These are phyloP conservation scores for Aporrectodea caliginosa DNA, from an alignment of 1,140 invertebrate species.

Conservation along the genomic window DNA sequence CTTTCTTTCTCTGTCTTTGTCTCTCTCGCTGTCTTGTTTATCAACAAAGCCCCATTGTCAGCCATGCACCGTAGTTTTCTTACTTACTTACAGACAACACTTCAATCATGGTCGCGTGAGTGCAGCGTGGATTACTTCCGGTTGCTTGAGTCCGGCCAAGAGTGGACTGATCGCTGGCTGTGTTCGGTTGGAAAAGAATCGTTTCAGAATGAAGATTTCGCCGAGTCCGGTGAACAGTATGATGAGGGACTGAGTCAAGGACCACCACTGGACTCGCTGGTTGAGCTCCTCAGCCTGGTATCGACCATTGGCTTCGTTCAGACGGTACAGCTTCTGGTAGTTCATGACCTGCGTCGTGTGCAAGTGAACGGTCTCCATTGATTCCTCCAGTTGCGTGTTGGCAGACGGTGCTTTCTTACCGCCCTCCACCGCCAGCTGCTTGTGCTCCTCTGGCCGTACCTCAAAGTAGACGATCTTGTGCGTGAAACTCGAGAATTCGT, in stretches of 20 bases:
- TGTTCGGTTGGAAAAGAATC: slow-evolving; percentile 78
- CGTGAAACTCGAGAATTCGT: slow-evolving; percentile 97
- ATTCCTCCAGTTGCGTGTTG: slow-evolving; percentile 69
- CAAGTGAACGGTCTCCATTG: slow-evolving; percentile 83
- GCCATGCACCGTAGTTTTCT: too few relatives aligned
- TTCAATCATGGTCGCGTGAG: background rate
- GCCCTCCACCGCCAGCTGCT: slow-evolving; percentile 64
- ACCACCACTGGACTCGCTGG: slow-evolving; percentile 86
- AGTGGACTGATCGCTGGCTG: background rate
- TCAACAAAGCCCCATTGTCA: too few relatives aligned
- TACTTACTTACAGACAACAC: too few relatives aligned
- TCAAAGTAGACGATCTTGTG: slow-evolving; percentile 99
- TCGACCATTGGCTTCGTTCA: slow-evolving; percentile 86
- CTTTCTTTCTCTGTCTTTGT: too few relatives aligned
- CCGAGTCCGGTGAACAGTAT: slow-evolving; percentile 78
- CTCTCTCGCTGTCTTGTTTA: too few relatives aligned
- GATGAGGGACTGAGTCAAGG: slow-evolving; percentile 77
- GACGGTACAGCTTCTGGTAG: slow-evolving; percentile 89
- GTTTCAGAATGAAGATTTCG: slow-evolving; percentile 85
- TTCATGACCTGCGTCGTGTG: slow-evolving; percentile 69
- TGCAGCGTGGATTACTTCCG: background rate
- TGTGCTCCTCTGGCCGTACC: slow-evolving; percentile 86
- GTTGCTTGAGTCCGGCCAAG: background rate
- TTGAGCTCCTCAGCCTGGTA: slow-evolving; percentile 93
- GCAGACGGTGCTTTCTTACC: slow-evolving; percentile 39